Evolutionary conservation across 2,888 invertebrate species (phyloP).

Genomic region (Acanthococcus lagerstroemiae): DNA sequence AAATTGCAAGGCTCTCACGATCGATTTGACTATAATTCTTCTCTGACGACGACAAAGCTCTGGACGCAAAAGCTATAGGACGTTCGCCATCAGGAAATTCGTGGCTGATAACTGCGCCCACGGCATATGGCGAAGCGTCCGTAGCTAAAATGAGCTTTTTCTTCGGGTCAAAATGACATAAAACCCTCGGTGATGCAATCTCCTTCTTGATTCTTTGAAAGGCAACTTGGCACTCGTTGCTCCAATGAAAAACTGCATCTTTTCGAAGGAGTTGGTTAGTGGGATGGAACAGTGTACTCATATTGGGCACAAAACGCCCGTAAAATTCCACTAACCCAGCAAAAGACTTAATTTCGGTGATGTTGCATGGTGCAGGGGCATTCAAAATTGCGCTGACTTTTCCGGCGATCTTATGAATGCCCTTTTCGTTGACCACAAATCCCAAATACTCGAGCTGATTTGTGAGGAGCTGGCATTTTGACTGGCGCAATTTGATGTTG

Average conservation of each 20-base stretch:
- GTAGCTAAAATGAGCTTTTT: constrained; percentile 4
- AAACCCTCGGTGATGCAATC: constrained; percentile 1
- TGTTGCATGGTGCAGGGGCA: constrained; percentile 8
- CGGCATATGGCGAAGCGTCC: constrained; percentile 10
- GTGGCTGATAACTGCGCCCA: constrained; percentile 17
- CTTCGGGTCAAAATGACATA: not conserved
- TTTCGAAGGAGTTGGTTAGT: constrained; percentile 3
- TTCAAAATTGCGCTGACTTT: constrained; percentile 34
- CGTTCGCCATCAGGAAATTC: not conserved
- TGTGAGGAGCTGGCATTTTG: constrained; percentile 40
- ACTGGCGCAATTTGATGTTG: constrained; percentile 33
- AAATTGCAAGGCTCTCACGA: constrained; percentile 32
- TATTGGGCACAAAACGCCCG: constrained; percentile 8
- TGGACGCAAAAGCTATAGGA: constrained; percentile 25
- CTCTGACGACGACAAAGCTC: constrained; percentile 26
- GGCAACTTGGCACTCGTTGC: not conserved
- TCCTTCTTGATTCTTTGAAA: constrained; percentile 3
- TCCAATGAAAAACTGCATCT: constrained; percentile 2
- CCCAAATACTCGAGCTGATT: constrained; percentile 39
- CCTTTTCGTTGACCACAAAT: constrained; percentile 35
- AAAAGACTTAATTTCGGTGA: constrained; percentile 10
- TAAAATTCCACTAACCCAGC: constrained; percentile 13
- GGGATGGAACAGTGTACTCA: not conserved
- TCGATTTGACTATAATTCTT: constrained; percentile 33
- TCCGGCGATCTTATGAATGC: constrained; percentile 34